Base-by-base conservation (phyloP, 1,140 invertebrate species). In the Sweltsa coloradensis region DNA sequence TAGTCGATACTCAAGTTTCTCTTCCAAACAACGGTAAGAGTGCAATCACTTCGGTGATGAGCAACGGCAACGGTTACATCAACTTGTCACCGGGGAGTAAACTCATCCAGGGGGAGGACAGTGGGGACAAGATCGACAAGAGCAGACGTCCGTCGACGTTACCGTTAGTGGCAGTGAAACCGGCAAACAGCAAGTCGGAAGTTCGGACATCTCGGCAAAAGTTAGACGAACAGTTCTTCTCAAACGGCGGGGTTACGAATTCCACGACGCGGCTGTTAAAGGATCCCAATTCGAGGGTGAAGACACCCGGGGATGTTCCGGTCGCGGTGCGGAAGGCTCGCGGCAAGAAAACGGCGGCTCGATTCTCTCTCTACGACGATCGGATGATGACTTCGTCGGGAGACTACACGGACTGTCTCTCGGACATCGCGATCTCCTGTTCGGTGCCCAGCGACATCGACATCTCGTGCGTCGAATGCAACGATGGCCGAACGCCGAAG, bases 301-400 rank as follows among this genome's bases (percentile, higher is more conserved):
- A 89, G 61, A 89, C 86, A 0, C 85, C 86, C 0, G 81, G 84
- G 0, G 81, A 85, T 60, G 71, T 89, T 1, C 85, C 85, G 4
- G 78, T 81, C 0, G 83, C 81, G 0, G 78, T 84, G 2, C 56
- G 83, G 9, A 73, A 76, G 53, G 75, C 79, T 13, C 66, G 82
- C 26, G 69, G 77, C 7, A 72, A 71, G 41, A 63, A 62, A 0
- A 39, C 64, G 5, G 59, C 66, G 23, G 67, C 68, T 9, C 72
- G 87, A 48, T 76, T 90, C 53, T 89, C 86, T 13, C 62, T 90
- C 3, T 90, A 89, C 58, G 86, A 90, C 57, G 88, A 91, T 57
- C 69, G 87, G 24, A 85, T 90, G 69, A 91, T 90, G 86, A 70
- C 70, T 47, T 70, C 70, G 36, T 69, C 69, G 16, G 56, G 68